Evolutionary conservation across 2,113 vertebrate species (phyloP), one percentile per base, ranked within the genome.

Genomic region (Proteles cristata): DNA sequence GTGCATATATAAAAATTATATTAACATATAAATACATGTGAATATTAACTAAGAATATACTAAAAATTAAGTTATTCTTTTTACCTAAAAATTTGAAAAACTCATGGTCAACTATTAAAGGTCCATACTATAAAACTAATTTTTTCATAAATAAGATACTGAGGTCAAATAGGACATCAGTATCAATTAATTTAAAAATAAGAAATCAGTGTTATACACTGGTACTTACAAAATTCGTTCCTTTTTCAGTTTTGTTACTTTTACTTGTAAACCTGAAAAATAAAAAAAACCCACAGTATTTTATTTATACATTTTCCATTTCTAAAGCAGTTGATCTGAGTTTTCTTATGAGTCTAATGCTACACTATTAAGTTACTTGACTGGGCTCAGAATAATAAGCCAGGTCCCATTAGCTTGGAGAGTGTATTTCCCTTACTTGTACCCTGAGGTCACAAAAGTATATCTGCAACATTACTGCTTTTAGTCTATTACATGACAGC

Each of bases 191-290:
- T 63, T 98, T 89, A 89, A 88, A 98, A 96, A 84, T 80, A 96
- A 96, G 50, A 89, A 15, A 93, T 10, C 50, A 89, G 15, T 87
- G 53, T 86, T 90, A 82, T 10, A 96, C 76, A 94, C 50, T 79
- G 48, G 66, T 98, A 99, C 99, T 99, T 99, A 99, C 99, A 99
- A 98, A 98, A 99, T 99, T 88, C 99, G 99, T 85, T 99, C 99
- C 84, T 99, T 99, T 98, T 99, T 99, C 98, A 99, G 96, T 98
- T 99, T 99, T 98, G 97, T 99, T 98, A 99, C 99, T 99, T 99
- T 99, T 95, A 98, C 96, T 97, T 99, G 99, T 96, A 99, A 98
- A 96, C 99, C 99, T 99, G 96, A 97, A 99, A 96, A 98, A 88
- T 9, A 53, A 98, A 97, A 79, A 86, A 90, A 63, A 0, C 0